Percentiles rank a stretch among this genome's conserved stretches.
phyloP scores from a whole-genome alignment of 1,140 invertebrate genomes.

The Ooceraea biroi region DNA sequence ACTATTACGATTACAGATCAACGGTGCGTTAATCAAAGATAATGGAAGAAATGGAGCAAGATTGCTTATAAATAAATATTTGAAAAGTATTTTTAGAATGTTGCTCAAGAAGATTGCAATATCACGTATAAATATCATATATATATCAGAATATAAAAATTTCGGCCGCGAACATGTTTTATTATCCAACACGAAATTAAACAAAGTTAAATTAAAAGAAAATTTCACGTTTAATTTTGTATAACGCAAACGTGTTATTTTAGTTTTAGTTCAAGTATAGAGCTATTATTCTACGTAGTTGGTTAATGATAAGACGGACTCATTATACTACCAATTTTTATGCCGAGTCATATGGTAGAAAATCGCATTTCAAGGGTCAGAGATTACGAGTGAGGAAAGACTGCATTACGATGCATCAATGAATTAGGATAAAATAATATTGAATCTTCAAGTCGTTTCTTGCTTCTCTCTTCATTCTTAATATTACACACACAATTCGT shows the following conservation, averaged over 20 bases:
- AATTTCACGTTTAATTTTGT: too few relatives aligned
- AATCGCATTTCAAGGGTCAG: not conserved
- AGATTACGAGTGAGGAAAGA: not conserved
- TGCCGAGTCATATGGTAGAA: not conserved
- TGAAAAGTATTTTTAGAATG: not conserved
- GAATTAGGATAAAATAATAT: not conserved
- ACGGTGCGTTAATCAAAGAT: not conserved
- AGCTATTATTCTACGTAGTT: too few relatives aligned
- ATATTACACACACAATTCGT: constrained; percentile 6
- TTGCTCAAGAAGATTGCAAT: not conserved
- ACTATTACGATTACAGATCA: not conserved
- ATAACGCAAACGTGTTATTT: too few relatives aligned
- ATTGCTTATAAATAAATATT: constrained; percentile 2
- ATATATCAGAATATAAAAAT: not conserved
- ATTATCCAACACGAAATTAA: too few relatives aligned
- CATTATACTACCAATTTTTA: not conserved
- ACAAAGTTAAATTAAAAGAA: too few relatives aligned
- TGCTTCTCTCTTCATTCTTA: constrained; percentile 2
- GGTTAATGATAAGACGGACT: not conserved
- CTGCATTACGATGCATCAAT: not conserved
- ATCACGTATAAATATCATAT: not conserved
- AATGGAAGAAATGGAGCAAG: not conserved
- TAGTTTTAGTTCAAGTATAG: too few relatives aligned
- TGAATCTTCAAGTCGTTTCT: not conserved
- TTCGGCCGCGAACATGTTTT: too few relatives aligned